A percentile compares a stretch with the other conserved stretches of the same genome.
Conservation (phyloP, 2,113 vertebrate genomes). For the Proteles cristata region DNA sequence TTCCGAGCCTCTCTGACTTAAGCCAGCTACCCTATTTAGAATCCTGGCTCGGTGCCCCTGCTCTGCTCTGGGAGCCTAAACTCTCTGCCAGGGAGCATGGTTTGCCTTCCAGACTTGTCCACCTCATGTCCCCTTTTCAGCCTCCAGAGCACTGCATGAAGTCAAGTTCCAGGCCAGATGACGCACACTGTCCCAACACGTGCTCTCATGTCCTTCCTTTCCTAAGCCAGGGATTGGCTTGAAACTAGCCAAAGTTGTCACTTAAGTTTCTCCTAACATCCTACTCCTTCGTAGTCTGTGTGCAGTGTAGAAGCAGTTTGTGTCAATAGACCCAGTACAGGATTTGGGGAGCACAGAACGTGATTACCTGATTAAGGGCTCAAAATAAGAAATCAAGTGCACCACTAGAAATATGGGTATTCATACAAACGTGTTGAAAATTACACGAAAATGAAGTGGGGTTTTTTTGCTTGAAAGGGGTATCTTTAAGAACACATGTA, state of each 20-base stretch:
- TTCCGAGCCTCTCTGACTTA: background rate
- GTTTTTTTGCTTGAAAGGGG: background rate
- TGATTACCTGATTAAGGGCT: background rate
- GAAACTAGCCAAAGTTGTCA: background rate
- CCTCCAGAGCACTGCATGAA: background rate
- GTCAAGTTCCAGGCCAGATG: background rate
- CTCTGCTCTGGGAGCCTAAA: accelerated
- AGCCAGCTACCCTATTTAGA: background rate
- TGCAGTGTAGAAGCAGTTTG: background rate
- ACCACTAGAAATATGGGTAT: background rate
- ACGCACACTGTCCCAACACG: accelerated
- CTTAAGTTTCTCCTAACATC: background rate
- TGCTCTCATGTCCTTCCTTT: background rate
- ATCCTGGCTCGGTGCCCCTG: background rate
- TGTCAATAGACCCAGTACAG: background rate
- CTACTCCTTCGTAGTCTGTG: background rate
- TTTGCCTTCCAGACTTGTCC: background rate
- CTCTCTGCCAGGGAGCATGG: background rate
- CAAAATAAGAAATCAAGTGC: background rate
- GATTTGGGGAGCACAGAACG: background rate
- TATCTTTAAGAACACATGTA: background rate
- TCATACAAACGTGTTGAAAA: background rate
- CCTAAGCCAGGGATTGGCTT: no score
- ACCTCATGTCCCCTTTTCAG: background rate
- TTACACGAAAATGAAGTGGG: background rate